Percentiles rank a stretch among this genome's conserved stretches.
These are phyloP conservation scores for Altica lythri DNA, from an alignment of 2,888 invertebrate species.

Conservation along the genomic window DNA sequence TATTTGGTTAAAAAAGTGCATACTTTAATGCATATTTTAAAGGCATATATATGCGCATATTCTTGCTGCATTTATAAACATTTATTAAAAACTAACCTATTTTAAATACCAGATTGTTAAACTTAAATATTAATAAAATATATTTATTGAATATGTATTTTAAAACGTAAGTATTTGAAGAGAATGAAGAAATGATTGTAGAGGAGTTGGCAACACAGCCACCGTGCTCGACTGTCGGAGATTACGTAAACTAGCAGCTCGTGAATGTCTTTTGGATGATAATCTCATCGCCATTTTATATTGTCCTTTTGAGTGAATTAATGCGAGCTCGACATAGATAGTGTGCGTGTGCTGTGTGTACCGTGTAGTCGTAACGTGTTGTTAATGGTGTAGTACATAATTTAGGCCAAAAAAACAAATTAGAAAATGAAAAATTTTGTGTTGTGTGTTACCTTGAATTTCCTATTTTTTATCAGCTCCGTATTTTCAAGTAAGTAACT, in stretches of 20 bases:
- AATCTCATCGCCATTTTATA: conserved; percentile 53
- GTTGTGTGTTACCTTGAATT: conserved; percentile 49
- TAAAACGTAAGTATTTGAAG: background rate
- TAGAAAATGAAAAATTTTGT: conserved; percentile 52
- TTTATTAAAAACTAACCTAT: background rate
- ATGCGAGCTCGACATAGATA: conserved; percentile 45
- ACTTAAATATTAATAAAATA: background rate
- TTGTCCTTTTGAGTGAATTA: conserved; percentile 46
- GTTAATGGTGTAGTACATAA: conserved; percentile 41
- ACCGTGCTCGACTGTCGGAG: conserved; percentile 39
- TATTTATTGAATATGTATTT: background rate
- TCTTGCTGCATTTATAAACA: too few relatives aligned
- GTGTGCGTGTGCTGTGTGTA: conserved; percentile 45
- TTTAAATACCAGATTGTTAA: too few relatives aligned
- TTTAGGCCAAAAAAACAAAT: conserved; percentile 33
- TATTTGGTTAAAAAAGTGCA: too few relatives aligned
- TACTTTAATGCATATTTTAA: too few relatives aligned
- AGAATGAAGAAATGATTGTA: background rate
- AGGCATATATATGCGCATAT: too few relatives aligned
- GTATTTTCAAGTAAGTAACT: conserved; percentile 45
- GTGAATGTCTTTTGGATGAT: conserved; percentile 51
- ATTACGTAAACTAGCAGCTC: conserved; percentile 52
- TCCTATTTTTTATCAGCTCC: conserved; percentile 49
- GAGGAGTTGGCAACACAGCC: conserved; percentile 20
- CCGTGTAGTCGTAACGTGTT: conserved; percentile 36